Evolutionary conservation across 2,888 invertebrate species (phyloP).

Genomic region (Nemurella pictetii): DNA sequence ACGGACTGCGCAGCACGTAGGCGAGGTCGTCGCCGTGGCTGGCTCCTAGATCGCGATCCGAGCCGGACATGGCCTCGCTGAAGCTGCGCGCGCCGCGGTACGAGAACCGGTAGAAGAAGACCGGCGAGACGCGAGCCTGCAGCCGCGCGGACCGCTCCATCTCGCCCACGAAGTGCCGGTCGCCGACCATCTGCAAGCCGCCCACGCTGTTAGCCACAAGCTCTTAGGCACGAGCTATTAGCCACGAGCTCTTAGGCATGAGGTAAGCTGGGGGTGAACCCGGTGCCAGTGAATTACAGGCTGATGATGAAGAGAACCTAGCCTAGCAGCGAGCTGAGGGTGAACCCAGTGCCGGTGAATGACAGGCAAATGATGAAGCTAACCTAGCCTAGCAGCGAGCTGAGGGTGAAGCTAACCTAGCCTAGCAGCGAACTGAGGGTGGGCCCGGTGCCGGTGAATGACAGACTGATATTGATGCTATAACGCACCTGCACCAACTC

Average conservation of each 20-base stretch:
- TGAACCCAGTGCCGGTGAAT: no score
- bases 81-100: constrained; percentile 66
- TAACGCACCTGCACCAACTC: background rate
- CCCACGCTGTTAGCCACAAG: background rate
- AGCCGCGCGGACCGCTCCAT: constrained; percentile 58
- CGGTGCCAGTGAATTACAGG: no score
- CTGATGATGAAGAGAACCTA: no score
- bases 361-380: no score
- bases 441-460: no score
- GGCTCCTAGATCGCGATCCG: constrained; percentile 48
- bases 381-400: no score
- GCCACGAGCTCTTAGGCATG: no score
- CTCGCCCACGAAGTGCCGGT: constrained; percentile 65
- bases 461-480: no score
- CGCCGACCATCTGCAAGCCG: constrained; percentile 65
- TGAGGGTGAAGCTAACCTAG: background rate
- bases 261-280: no score
- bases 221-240: background rate
- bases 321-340: no score
- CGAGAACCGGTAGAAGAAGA: constrained; percentile 63
- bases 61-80: constrained; percentile 60
- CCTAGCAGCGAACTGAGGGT: background rate
- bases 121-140: constrained; percentile 56
- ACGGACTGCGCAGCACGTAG: constrained; percentile 41
- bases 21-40: constrained; percentile 46